Conservation (phyloP, 2,888 invertebrate species). For the Oscheius sp. region DNA sequence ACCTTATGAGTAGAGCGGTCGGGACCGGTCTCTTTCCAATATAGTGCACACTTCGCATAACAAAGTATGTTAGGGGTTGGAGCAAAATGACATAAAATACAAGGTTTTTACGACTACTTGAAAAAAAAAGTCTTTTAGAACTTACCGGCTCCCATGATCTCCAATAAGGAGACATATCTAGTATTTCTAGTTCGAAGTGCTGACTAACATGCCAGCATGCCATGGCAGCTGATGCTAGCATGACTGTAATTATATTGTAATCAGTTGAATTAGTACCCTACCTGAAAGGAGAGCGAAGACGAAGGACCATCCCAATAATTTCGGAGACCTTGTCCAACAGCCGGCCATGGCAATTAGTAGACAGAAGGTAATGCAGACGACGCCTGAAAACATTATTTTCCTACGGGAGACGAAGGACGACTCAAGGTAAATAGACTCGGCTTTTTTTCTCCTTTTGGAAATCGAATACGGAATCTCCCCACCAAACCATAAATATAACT, state of each 20-base stretch:
- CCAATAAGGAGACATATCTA: conserved; percentile 89
- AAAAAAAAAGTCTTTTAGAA: not conserved
- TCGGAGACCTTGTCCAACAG: conserved; percentile 93
- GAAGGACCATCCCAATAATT: conserved; percentile 90
- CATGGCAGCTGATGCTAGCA: conserved; percentile 91
- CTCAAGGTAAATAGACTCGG: too few relatives aligned
- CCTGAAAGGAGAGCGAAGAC: conserved; percentile 87
- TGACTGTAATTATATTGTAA: conserved; percentile 57
- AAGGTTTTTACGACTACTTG: not conserved
- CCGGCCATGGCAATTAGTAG: conserved; percentile 95
- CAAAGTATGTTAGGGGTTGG: not conserved
- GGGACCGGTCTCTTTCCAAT: not conserved
- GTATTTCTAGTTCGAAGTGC: conserved; percentile 91
- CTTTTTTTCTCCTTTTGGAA: conserved; percentile 1
- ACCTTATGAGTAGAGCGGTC: not conserved
- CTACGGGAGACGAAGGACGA: too few relatives aligned
- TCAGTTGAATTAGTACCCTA: conserved; percentile 74
- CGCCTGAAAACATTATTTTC: conserved; percentile 75
- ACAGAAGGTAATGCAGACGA: conserved; percentile 88
- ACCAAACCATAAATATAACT: too few relatives aligned
- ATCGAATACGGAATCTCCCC: too few relatives aligned
- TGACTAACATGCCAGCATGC: conserved; percentile 79
- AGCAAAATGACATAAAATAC: not conserved
- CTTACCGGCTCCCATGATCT: conserved; percentile 81
- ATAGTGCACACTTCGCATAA: not conserved